Evolutionary conservation across 2,888 invertebrate species (phyloP).

Genomic region (Hirtodrosophila trivittata): DNA sequence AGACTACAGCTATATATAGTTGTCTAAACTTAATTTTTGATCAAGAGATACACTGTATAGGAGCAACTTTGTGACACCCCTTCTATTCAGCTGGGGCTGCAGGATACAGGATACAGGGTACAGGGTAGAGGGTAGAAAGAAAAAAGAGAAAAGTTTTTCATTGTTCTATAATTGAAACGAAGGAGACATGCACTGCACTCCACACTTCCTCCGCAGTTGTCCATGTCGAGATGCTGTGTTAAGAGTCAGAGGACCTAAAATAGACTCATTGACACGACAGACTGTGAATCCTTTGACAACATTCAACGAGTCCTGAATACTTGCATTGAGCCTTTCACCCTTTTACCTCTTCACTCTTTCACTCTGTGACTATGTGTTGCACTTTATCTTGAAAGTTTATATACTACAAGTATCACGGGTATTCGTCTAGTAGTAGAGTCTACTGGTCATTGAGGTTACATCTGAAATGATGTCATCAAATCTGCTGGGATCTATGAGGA

Average conservation of each 20-base stretch:
- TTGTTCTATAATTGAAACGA: constrained; percentile 31
- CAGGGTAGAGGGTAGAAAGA: neutral
- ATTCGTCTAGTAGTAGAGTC: no score
- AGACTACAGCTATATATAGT: no score
- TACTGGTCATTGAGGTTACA: no score
- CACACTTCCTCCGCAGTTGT: neutral
- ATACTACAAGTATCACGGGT: no score
- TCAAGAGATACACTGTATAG: no score
- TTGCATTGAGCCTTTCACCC: no score
- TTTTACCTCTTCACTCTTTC: no score
- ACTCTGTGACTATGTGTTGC: no score
- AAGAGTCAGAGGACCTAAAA: constrained; percentile 12
- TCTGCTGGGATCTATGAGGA: neutral
- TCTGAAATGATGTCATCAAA: neutral
- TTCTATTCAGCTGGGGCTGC: no score
- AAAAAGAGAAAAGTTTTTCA: constrained; percentile 23
- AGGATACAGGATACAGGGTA: neutral
- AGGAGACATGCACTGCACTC: neutral
- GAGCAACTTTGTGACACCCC: no score
- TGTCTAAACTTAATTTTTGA: no score
- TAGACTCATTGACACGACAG: constrained; percentile 18
- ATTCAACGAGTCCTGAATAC: neutral
- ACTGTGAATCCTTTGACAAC: neutral
- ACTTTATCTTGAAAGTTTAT: neutral
- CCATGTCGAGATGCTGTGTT: neutral